Conservation (phyloP, 2,888 invertebrate genomes). For the Gibbula magus region DNA sequence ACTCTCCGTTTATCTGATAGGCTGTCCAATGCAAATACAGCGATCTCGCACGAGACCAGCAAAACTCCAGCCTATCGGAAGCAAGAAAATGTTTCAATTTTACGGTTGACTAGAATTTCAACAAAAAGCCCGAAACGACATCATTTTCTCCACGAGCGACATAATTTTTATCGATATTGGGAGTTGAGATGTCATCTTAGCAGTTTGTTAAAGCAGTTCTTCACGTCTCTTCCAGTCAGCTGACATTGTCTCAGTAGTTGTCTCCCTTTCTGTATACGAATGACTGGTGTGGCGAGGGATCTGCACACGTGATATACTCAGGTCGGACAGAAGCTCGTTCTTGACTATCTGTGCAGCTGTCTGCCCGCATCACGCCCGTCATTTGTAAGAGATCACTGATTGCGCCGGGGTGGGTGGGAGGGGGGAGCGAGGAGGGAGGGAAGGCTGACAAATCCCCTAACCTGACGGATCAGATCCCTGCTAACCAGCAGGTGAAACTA, state of each 20-base stretch:
- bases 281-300: not conserved
- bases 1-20: slow-evolving; percentile 3
- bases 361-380: not conserved
- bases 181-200: slow-evolving; percentile 13
- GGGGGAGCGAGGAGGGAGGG: not conserved
- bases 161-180: slow-evolving; percentile 11
- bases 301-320: not conserved
- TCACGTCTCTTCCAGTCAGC: not conserved
- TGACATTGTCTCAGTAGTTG: not conserved
- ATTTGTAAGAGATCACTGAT: slow-evolving; percentile 8
- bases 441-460: not conserved
- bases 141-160: slow-evolving; percentile 13
- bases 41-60: not conserved
- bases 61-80: slow-evolving; percentile 21
- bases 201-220: slow-evolving; percentile 13
- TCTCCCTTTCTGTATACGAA: not conserved
- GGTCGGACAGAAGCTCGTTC: not conserved
- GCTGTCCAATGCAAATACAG: slow-evolving; percentile 5
- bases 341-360: slow-evolving; percentile 7
- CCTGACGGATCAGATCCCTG: not conserved
- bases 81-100: slow-evolving; percentile 36
- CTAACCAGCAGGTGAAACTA: not conserved
- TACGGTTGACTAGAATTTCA: slow-evolving; percentile 31
- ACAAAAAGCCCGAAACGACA: not conserved
- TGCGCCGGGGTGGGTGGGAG: not conserved